Conservation (phyloP, 2,797 vertebrate species). For the Sebastes dallii region DNA sequence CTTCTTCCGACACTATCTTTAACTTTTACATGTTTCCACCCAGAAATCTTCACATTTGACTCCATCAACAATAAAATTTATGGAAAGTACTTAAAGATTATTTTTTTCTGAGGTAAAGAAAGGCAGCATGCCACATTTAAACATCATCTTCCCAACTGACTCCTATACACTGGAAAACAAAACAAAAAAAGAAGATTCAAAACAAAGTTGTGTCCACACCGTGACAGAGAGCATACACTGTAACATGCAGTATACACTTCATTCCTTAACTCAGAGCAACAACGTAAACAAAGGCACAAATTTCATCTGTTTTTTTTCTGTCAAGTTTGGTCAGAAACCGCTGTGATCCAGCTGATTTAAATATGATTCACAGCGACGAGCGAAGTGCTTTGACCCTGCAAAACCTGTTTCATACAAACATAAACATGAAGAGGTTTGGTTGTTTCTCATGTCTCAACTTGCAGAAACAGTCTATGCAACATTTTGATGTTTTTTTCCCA, state of each 20-base stretch:
- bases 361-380: constrained; percentile 11
- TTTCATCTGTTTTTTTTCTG: constrained; percentile 40
- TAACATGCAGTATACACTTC: constrained; percentile 47
- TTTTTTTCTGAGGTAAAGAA: constrained; percentile 55
- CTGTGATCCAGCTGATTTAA: constrained; percentile 14
- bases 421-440: constrained; percentile 23
- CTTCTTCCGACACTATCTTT: not conserved
- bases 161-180: constrained; percentile 13
- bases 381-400: constrained; percentile 39
- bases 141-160: constrained; percentile 20
- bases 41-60: constrained; percentile 22
- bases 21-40: not conserved
- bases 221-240: constrained; percentile 34
- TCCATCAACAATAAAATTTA: constrained; percentile 8
- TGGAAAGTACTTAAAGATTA: not conserved
- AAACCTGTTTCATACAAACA: constrained; percentile 42
- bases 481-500: not conserved
- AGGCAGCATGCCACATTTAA: constrained; percentile 60
- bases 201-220: constrained; percentile 14
- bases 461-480: constrained; percentile 1
- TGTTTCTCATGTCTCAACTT: constrained; percentile 7
- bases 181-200: not conserved
- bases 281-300: constrained; percentile 75
- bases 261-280: constrained; percentile 23
- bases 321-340: constrained; percentile 54